Evolutionary conservation across 2,797 vertebrate genomes (phyloP), one percentile per base, ranked within the genome.

Genomic region (Ctenosaura bakeri): DNA sequence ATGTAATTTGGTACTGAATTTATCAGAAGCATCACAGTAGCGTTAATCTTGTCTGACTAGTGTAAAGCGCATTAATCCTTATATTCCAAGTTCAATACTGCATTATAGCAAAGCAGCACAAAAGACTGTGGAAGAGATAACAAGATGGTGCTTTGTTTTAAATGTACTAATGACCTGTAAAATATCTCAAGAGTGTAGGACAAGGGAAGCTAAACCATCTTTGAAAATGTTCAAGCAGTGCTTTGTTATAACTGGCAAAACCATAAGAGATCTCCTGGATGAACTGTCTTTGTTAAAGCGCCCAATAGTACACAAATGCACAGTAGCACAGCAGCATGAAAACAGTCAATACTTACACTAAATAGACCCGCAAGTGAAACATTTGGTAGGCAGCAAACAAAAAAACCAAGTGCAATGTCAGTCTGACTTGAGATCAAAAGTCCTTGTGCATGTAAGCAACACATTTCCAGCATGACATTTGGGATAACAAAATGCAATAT

Each of bases 41-140:
- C 14, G 52, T 90, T 93, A 85, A 92, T 91, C 89, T 94, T 91
- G n/a, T 80, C 88, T 83, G 81, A 85, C 59, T 88, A 6, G 77
- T 91, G 38, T 82, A 73, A 20, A 93, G 71, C 56, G 42, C 42
- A 91, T 92, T 20, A 90, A 85, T 89, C 71, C 35, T 93, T 91
- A 90, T 82, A 92, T 74, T 89, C 90, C 32, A 82, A 64, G 54
- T 94, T 92, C 69, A 88, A 22, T 88, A 89, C 88, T 54, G 90
- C 50, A 92, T 89, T 78, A 1, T 35, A 87, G 64, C 88, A 62
- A 10, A 86, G 32, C 5, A 69, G 69, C 54, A 46, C 35, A 86
- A 56, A 84, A 50, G 20, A 22, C 86, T 86, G 77, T 22, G 84
- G 42, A 0, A 91, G 32, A 89, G 80, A n/a, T 46, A 87, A 18